Evolutionary conservation across 2,113 vertebrate genomes (phyloP), one percentile per base, ranked within the genome.

Genomic region (Trichomycterus rosablanca): DNA sequence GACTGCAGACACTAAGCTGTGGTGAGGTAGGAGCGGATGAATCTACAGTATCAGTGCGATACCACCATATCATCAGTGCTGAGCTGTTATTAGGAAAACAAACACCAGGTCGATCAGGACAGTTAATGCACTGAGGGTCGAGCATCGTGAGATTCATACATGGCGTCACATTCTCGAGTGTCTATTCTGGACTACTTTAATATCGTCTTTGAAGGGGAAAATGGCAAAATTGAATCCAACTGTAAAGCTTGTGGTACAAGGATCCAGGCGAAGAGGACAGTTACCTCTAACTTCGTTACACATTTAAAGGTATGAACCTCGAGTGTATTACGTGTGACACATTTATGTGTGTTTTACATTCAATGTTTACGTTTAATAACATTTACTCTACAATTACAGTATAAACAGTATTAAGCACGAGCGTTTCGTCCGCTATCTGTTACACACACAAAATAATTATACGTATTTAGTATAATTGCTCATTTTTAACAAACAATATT

Each of bases 261-360:
- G 53, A 89, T 89, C 59, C 87, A 89, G 77, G 87, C 87, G 58
- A 89, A 89, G 68, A 68, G 87, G 40, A 87, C 86, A 37, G 87
- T 89, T 63, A 89, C 87, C 66, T 89, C 87, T 66, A 89, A 89
- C 84, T 89, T 89, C 79, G 87, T 89, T 68, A 89, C 87, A 63
- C 87, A 89, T 74, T 82, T 89, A 19, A 89, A 89, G 86, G 87
- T 89, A 83, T 28, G 7, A 35, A 9, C 15, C 26, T 18, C n/a
- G 19, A 49, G 9, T 32, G 4, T 32, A 32, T 9, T 32, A 5
- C 4, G n/a, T n/a, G n/a, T n/a, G n/a, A n/a, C n/a, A n/a, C n/a
- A n/a, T n/a, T n/a, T n/a, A n/a, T n/a, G n/a, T n/a, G n/a, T n/a
- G n/a, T n/a, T n/a, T n/a, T n/a, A n/a, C n/a, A n/a, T n/a, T n/a